Percentiles rank a stretch among this genome's conserved stretches.
These are phyloP conservation scores for Hippocampus zosterae DNA, from an alignment of 2,113 vertebrate genomes.

Conservation along the genomic window DNA sequence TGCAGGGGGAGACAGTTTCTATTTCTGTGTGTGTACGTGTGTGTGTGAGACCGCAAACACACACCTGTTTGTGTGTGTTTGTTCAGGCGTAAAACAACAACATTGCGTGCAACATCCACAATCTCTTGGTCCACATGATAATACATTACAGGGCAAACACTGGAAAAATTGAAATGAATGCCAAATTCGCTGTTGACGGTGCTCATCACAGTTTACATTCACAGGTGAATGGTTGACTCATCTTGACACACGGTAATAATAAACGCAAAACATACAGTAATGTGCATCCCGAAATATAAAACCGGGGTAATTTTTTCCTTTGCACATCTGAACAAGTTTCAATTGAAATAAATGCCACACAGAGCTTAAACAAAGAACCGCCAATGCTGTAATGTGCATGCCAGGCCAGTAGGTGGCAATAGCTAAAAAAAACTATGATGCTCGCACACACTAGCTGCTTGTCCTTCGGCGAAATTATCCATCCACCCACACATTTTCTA, in stretches of 20 bases:
- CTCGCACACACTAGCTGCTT: too few species aligned
- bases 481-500: too few species aligned
- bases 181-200: neutral
- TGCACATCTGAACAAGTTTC: neutral
- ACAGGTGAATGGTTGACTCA: neutral
- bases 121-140: neutral
- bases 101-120: neutral
- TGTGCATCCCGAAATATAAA: neutral
- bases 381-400: neutral
- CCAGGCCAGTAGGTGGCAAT: neutral
- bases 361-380: neutral
- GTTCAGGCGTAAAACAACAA: constrained; percentile 9
- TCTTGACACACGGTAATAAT: neutral
- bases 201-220: neutral
- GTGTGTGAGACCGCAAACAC: constrained; percentile 13
- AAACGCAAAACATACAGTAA: neutral
- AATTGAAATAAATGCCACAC: neutral
- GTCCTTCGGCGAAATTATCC: too few species aligned
- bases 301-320: neutral
- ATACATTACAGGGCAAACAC: neutral
- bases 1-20: constrained; percentile 34
- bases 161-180: neutral
- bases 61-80: constrained; percentile 1
- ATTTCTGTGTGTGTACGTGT: constrained; percentile 32
- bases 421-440: neutral